A percentile compares a stretch with the other conserved stretches of the same genome.
Conservation (phyloP, 2,888 invertebrate genomes). For the Euplagia quadripunctaria region DNA sequence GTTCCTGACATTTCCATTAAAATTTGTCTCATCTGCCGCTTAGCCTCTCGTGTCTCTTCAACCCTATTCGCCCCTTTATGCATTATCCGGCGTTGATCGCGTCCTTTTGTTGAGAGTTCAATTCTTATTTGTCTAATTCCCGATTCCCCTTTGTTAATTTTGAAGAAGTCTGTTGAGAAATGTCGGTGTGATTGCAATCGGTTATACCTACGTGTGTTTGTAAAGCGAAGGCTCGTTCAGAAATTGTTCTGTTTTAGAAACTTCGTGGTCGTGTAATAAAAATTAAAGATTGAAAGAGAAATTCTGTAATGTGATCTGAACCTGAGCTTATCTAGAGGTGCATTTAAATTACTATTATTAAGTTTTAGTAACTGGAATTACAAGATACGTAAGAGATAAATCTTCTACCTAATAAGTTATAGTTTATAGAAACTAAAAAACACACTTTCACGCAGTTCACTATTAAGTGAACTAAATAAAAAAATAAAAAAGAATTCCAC, state of each 20-base stretch:
- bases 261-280: background rate
- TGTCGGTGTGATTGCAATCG: constrained; percentile 9
- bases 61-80: constrained; percentile 19
- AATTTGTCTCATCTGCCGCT: constrained; percentile 34
- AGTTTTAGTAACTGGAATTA: no score
- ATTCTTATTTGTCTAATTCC: constrained; percentile 48
- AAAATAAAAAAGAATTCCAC: no score
- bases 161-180: constrained; percentile 22
- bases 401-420: no score
- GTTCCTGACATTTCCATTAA: constrained; percentile 64
- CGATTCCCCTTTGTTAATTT: constrained; percentile 20
- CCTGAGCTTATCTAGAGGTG: background rate
- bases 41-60: constrained; percentile 1
- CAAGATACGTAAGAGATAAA: no score
- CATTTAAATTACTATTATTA: background rate
- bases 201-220: background rate
- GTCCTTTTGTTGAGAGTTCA: constrained; percentile 43
- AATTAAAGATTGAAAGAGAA: background rate
- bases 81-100: constrained; percentile 44
- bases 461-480: no score
- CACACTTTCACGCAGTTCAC: no score
- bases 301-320: background rate
- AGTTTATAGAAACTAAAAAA: no score
- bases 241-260: no score
- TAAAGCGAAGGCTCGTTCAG: background rate